These are phyloP conservation scores for Onthophagus sagittarius DNA, from an alignment of 2,888 invertebrate genomes.

Conservation along the genomic window DNA sequence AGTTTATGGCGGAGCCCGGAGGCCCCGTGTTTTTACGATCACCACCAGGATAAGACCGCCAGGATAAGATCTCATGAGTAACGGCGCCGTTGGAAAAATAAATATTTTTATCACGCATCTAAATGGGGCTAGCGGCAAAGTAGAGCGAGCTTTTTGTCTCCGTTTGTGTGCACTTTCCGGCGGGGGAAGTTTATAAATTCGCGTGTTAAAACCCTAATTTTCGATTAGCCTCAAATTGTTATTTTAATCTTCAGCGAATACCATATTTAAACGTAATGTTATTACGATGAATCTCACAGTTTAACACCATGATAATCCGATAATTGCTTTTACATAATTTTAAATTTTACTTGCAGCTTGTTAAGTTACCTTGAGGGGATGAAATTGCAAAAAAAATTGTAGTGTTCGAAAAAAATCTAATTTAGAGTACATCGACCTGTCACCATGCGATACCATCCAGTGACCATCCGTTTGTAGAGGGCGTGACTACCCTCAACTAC, in stretches of 20 bases:
- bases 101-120: neutral
- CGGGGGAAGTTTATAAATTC: neutral
- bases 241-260: neutral
- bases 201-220: neutral
- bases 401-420: neutral
- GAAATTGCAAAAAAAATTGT: neutral
- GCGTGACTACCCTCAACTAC: neutral
- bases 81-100: neutral
- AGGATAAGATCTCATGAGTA: neutral
- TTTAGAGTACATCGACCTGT: conserved; percentile 8
- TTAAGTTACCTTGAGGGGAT: neutral
- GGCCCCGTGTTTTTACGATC: neutral
- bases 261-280: neutral
- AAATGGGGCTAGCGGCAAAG: neutral
- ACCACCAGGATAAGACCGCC: neutral
- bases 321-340: neutral
- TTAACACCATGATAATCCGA: neutral
- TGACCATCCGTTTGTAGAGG: neutral
- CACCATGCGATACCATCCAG: neutral
- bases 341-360: neutral
- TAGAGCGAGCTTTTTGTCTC: neutral
- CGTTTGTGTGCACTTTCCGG: neutral
- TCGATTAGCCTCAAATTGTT: neutral
- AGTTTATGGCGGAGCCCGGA: neutral
- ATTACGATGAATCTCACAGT: neutral